Evolutionary conservation across 2,113 vertebrate genomes (phyloP), one percentile per base, ranked within the genome.

Genomic region (Scopus umbretta): DNA sequence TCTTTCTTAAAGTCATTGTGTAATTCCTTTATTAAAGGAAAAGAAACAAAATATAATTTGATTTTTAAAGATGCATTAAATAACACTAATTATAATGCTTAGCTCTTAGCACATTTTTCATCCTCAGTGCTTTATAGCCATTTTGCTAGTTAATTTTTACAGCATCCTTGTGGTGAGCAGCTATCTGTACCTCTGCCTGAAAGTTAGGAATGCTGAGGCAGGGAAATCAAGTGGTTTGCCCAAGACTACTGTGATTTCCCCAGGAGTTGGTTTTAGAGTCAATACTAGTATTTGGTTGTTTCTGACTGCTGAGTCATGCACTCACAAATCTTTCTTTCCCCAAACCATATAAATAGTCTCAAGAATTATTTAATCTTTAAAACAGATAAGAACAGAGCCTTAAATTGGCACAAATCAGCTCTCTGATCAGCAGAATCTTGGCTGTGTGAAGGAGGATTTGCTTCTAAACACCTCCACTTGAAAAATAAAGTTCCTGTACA

Each of bases 21-120:
- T 96, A 96, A 96, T 94, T 86, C 91, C 65, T 88, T 94, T 93
- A 82, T 75, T 65, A 95, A 92, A 91, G 76, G 83, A 67, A 74
- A 90, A 86, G 56, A 59, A 73, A 75, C n/a, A 66, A 92, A 70
- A 40, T 40, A 95, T 74, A 93, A 95, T 88, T 90, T 95, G 67
- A 92, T 89, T 96, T 94, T 95, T 86, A 95, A 94, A 76, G 90
- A 78, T 90, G 67, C 79, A 84, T 96, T 97, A 96, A 97, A 92
- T 94, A 96, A 94, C 42, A 34, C 67, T 95, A 95, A 94, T 96
- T 96, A 92, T 91, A 97, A 95, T 91, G 80, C 93, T 81, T 90
- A 80, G 88, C 88, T 92, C 47, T 92, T 86, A 75, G 87, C 87
- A 58, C 6, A 4, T 73, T 96, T 96, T 49, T 74, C 10, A 56